phyloP scores from a whole-genome alignment of 2,113 vertebrate genomes.

The Erythrolamprus reginae region DNA sequence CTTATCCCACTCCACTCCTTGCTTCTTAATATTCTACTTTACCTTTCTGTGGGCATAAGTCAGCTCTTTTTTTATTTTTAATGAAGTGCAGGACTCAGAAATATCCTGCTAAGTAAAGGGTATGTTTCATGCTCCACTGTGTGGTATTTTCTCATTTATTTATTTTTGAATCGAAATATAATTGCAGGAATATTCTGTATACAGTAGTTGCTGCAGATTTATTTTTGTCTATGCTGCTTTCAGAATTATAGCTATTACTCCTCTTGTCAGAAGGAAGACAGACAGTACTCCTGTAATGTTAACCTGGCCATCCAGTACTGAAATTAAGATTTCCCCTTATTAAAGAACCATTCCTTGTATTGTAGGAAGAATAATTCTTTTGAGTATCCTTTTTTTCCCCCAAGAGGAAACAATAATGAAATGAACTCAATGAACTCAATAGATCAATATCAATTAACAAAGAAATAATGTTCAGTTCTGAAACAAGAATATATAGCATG shows the following conservation, averaged over 20 bases:
- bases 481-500: not conserved
- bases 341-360: not conserved
- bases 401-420: not conserved
- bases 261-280: not conserved
- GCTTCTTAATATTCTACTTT: not conserved
- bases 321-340: not conserved
- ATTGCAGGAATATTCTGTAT: not conserved
- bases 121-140: not conserved
- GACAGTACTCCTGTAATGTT: not conserved
- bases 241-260: not conserved
- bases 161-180: not conserved
- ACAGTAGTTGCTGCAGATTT: not conserved
- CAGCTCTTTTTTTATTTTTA: not conserved
- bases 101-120: not conserved
- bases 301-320: not conserved
- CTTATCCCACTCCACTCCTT: not conserved
- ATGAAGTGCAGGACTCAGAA: not conserved
- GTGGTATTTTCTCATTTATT: not conserved
- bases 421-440: not conserved
- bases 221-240: not conserved
- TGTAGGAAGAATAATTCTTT: not conserved
- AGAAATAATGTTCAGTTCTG: not conserved
- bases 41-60: not conserved
- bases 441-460: not conserved
- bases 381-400: not conserved